Evolutionary conservation across 2,888 invertebrate genomes (phyloP).

Genomic region (Lapara coniferarum): DNA sequence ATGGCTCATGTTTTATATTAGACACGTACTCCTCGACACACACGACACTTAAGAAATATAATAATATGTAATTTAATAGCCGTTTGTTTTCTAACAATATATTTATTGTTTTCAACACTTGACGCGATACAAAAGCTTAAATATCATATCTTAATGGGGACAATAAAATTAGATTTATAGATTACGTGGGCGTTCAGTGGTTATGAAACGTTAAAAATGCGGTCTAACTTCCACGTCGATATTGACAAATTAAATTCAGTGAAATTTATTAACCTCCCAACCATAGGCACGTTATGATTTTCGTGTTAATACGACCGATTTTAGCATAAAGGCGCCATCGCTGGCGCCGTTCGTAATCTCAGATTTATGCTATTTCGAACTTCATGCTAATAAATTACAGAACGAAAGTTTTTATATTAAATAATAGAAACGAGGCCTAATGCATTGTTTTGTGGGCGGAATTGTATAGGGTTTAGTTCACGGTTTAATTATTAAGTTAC

Average conservation of each 20-base stretch:
- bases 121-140: neutral
- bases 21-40: too few species aligned
- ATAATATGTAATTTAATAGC: too few species aligned
- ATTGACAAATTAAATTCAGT: slow-evolving; percentile 26
- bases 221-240: slow-evolving; percentile 7
- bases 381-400: slow-evolving; percentile 24
- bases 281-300: slow-evolving; percentile 13
- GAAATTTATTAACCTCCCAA: slow-evolving; percentile 22
- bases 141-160: slow-evolving; percentile 13
- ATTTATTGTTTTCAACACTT: neutral
- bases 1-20: too few species aligned
- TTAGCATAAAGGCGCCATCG: slow-evolving; percentile 34
- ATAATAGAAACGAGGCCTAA: slow-evolving; percentile 27
- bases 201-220: slow-evolving; percentile 22
- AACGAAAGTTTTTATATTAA: slow-evolving; percentile 25
- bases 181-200: slow-evolving; percentile 22
- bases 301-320: slow-evolving; percentile 22
- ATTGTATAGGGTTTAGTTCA: neutral
- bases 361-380: slow-evolving; percentile 42
- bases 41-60: too few species aligned
- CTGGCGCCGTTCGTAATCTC: slow-evolving; percentile 39
- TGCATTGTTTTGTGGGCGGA: slow-evolving; percentile 7
- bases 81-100: neutral
- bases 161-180: slow-evolving; percentile 8
- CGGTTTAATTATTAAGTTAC: slow-evolving; percentile 3